Evolutionary conservation across 2,888 invertebrate genomes (phyloP).

Genomic region (Oscheius onirici): DNA sequence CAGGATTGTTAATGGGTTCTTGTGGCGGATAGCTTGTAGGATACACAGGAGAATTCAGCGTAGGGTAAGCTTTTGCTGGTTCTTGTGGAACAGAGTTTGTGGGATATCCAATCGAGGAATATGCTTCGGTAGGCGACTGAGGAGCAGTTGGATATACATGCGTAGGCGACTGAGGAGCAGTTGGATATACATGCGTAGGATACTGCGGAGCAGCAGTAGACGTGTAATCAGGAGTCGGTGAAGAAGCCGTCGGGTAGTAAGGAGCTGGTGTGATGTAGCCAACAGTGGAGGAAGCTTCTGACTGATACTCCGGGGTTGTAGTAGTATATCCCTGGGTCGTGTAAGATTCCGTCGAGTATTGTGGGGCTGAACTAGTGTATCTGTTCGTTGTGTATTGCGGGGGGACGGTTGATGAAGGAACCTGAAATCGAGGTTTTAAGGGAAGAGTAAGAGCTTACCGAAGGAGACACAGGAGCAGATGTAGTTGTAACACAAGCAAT

Average conservation of each 20-base stretch:
- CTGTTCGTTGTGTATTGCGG: neutral
- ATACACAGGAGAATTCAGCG: too few species aligned
- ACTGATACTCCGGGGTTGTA: too few species aligned
- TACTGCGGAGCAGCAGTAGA: neutral
- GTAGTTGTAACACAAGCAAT: conserved; percentile 32
- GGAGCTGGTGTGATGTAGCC: too few species aligned
- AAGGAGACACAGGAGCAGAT: neutral
- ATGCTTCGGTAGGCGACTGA: neutral
- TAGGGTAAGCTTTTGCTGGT: too few species aligned
- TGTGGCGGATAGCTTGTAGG: too few species aligned
- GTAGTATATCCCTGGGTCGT: neutral
- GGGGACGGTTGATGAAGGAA: neutral
- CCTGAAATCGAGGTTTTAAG: neutral
- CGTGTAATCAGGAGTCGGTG: neutral
- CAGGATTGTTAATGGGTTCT: too few species aligned
- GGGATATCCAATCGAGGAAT: neutral
- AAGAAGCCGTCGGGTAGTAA: neutral
- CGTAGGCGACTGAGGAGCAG: neutral
- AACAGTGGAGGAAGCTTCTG: too few species aligned
- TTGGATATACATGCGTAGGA: neutral
- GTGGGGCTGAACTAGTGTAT: conserved; percentile 24
- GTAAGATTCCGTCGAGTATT: conserved; percentile 13
- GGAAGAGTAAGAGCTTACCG: neutral
- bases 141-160: neutral
- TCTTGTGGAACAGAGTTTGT: neutral